These are phyloP conservation scores for Formicarius rufipectus DNA, from an alignment of 2,113 vertebrate genomes.

Conservation along the genomic window DNA sequence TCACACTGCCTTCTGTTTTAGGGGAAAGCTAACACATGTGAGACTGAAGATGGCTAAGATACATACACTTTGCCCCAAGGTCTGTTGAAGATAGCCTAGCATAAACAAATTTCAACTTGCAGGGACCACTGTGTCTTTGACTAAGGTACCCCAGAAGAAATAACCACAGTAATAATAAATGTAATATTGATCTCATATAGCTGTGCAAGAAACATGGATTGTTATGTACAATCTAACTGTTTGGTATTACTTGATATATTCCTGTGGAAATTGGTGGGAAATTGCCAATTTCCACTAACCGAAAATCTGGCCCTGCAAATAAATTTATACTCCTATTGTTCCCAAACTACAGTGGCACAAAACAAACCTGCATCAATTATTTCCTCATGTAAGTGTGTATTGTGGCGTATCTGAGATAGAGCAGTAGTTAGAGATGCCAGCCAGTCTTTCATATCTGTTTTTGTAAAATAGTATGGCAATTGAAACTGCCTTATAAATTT, in stretches of 20 bases:
- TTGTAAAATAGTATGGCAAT: neutral
- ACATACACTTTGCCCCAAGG: neutral
- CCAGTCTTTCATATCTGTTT: neutral
- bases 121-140: neutral
- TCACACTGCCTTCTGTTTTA: neutral
- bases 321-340: neutral
- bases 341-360: neutral
- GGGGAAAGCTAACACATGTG: neutral
- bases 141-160: neutral
- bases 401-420: neutral
- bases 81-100: neutral
- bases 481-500: neutral
- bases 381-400: neutral
- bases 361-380: neutral
- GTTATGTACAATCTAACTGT: neutral
- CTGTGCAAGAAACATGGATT: neutral
- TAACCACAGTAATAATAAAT: neutral
- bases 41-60: neutral
- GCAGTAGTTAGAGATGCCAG: neutral
- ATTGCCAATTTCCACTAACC: neutral
- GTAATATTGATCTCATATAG: neutral
- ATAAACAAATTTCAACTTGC: neutral
- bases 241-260: neutral
- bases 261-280: neutral
- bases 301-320: neutral